Evolutionary conservation across 2,113 vertebrate genomes (phyloP).

Genomic region (Thamnophis sirtalis): DNA sequence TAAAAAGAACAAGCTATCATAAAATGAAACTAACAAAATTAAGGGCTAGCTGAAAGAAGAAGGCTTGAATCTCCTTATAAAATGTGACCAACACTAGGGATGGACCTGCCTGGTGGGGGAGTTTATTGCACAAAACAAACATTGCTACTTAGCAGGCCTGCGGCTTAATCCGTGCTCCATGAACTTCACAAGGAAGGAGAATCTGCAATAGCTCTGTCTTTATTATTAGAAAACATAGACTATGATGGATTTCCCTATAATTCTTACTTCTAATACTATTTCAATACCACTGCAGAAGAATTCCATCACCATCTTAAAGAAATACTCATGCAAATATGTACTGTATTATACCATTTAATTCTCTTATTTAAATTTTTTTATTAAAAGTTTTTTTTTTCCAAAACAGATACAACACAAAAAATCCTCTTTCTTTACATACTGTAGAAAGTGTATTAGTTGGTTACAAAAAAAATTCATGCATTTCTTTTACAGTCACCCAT

Average conservation of each 20-base stretch:
- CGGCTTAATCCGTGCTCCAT: neutral
- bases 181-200: neutral
- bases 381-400: no score
- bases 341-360: neutral
- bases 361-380: neutral
- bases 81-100: neutral
- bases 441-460: no score
- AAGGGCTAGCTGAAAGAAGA: neutral
- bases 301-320: neutral
- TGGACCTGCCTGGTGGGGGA: neutral
- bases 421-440: no score
- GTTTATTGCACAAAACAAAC: neutral
- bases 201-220: neutral
- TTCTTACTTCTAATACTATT: neutral
- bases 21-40: neutral
- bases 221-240: neutral
- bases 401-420: no score
- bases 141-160: neutral
- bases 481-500: no score
- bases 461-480: no score
- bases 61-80: neutral
- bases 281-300: neutral
- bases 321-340: neutral
- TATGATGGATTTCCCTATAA: neutral
- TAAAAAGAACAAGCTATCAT: neutral